A percentile compares a stretch with the other conserved stretches of the same genome.
Conservation (phyloP, 2,797 vertebrate species). For the Parauchenoglanis punctatus region DNA sequence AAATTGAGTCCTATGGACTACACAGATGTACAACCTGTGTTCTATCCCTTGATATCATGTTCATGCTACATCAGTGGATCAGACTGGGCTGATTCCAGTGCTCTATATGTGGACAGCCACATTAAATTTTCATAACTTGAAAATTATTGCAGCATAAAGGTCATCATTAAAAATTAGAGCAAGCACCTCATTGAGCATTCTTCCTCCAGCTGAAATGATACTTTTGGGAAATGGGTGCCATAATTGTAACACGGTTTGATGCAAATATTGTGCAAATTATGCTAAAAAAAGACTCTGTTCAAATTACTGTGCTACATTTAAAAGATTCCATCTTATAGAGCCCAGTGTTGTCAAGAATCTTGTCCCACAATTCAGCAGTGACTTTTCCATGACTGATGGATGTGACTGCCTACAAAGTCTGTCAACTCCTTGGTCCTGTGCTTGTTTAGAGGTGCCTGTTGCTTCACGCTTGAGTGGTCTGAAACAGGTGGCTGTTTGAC, state of each 20-base stretch:
- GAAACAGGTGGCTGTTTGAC: conserved; percentile 49
- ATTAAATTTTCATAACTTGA: not conserved
- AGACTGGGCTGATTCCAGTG: not conserved
- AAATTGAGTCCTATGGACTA: not conserved
- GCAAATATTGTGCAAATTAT: not conserved
- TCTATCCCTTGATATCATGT: not conserved
- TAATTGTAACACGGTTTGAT: not conserved
- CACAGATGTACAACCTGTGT: no score
- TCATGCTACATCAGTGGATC: not conserved
- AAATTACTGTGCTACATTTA: not conserved
- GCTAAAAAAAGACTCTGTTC: not conserved
- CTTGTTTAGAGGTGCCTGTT: conserved; percentile 39
- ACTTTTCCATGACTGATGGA: conserved; percentile 30
- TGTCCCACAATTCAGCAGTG: not conserved
- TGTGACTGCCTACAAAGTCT: conserved; percentile 33
- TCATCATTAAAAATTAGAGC: not conserved
- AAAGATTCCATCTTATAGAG: not conserved
- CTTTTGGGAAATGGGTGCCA: not conserved
- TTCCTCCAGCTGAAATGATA: not conserved
- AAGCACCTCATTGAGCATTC: not conserved
- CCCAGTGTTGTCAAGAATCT: not conserved
- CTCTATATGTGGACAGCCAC: not conserved
- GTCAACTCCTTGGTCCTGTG: conserved; percentile 27
- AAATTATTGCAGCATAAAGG: not conserved
- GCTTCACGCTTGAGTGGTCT: conserved; percentile 24